phyloP scores from a whole-genome alignment of 2,797 vertebrate species.

The Gambusia yucatana region DNA sequence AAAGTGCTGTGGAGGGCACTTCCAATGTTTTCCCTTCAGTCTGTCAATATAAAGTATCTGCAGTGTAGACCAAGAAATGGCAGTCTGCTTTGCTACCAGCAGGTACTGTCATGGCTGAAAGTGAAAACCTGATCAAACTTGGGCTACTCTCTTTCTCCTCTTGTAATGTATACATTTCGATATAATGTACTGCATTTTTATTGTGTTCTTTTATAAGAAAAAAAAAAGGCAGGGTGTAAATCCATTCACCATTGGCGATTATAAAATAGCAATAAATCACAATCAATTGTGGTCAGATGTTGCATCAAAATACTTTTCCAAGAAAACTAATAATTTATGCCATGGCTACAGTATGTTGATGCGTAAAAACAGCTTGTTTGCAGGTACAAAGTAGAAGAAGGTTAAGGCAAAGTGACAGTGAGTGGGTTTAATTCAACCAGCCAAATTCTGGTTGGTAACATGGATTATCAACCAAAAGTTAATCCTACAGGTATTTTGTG shows the following conservation, averaged over 20 bases:
- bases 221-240: neutral
- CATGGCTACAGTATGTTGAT: neutral
- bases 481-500: neutral
- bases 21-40: neutral
- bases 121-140: neutral
- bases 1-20: neutral
- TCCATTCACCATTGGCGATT: neutral
- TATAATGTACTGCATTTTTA: neutral
- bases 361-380: neutral
- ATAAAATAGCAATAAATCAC: neutral
- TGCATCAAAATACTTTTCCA: neutral
- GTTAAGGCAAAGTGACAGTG: neutral
- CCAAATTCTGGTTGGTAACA: neutral
- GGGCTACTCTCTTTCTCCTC: neutral
- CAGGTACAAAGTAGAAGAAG: neutral
- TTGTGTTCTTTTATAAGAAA: neutral
- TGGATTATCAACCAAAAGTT: neutral
- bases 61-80: neutral
- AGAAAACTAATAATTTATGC: neutral
- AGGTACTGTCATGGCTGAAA: neutral
- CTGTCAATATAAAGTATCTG: neutral
- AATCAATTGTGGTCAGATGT: neutral
- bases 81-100: neutral
- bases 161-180: neutral
- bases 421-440: neutral